Evolutionary conservation across 1,140 invertebrate species (phyloP).

Genomic region (Atta cephalotes): DNA sequence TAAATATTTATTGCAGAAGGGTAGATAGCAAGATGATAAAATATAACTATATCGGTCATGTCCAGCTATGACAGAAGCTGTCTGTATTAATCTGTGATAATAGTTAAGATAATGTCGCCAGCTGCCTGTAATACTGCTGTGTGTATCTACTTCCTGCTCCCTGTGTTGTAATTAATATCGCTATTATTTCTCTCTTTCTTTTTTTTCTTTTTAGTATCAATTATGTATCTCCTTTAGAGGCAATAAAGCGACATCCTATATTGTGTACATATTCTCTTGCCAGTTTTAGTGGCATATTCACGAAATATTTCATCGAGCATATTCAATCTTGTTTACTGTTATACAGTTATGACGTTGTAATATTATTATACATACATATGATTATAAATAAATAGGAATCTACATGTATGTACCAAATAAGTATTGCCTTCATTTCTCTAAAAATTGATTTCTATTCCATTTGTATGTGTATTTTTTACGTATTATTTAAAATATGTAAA

Average conservation of each 20-base stretch:
- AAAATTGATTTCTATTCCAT: neutral
- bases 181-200: constrained; percentile 59
- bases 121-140: constrained; percentile 81
- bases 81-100: constrained; percentile 85
- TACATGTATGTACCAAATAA: constrained; percentile 63
- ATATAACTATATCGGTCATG: constrained; percentile 76
- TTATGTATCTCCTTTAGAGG: constrained; percentile 68
- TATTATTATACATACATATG: constrained; percentile 81
- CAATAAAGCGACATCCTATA: constrained; percentile 72
- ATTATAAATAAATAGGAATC: constrained; percentile 77
- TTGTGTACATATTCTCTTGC: constrained; percentile 77
- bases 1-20: constrained; percentile 59
- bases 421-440: constrained; percentile 12
- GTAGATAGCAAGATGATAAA: constrained; percentile 70
- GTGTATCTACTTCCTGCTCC: constrained; percentile 68
- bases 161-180: constrained; percentile 60
- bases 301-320: constrained; percentile 81
- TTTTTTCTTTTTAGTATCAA: constrained; percentile 62
- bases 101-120: constrained; percentile 81
- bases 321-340: constrained; percentile 82
- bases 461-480: neutral
- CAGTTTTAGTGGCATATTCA: constrained; percentile 77
- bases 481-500: neutral
- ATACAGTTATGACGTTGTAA: constrained; percentile 81
- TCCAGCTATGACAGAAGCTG: constrained; percentile 82